Percentiles rank a stretch among this genome's conserved stretches.
These are phyloP conservation scores for Dromiciops gliroides DNA, from an alignment of 2,113 vertebrate genomes.

Conservation along the genomic window DNA sequence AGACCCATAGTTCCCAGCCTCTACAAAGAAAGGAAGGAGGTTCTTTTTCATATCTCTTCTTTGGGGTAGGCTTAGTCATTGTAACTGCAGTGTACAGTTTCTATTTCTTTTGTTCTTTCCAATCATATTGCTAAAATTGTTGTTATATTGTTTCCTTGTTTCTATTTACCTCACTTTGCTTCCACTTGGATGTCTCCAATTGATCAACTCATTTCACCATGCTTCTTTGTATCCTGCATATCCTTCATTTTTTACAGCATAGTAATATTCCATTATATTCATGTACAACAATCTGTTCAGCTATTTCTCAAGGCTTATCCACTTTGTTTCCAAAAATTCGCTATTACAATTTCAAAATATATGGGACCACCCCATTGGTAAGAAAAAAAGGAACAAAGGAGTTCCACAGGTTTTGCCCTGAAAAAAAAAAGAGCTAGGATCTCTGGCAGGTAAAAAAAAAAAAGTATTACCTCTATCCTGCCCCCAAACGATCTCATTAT, in stretches of 20 bases:
- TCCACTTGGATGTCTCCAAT: not conserved
- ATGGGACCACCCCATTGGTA: not conserved
- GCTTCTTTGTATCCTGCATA: not conserved
- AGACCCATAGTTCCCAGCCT: not conserved
- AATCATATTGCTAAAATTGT: not conserved
- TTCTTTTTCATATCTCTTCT: not conserved
- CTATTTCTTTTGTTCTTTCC: not conserved
- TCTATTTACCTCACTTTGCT: not conserved
- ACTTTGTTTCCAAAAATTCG: not conserved
- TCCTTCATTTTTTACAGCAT: not conserved
- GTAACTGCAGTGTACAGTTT: not conserved
- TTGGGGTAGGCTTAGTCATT: not conserved
- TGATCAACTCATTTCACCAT: not conserved
- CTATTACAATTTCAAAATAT: not conserved
- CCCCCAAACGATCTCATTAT: not conserved
- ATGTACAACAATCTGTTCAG: not conserved
- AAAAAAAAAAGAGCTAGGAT: not conserved
- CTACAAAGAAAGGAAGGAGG: not conserved
- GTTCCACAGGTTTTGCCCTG: no score
- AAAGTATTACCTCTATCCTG: not conserved
- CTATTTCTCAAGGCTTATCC: not conserved
- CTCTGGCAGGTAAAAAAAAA: not conserved
- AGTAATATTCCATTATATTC: not conserved
- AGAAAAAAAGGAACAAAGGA: no score
- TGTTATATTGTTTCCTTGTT: not conserved